Base-by-base conservation (phyloP, 2,113 vertebrate species). In the Pangasianodon gigas region DNA sequence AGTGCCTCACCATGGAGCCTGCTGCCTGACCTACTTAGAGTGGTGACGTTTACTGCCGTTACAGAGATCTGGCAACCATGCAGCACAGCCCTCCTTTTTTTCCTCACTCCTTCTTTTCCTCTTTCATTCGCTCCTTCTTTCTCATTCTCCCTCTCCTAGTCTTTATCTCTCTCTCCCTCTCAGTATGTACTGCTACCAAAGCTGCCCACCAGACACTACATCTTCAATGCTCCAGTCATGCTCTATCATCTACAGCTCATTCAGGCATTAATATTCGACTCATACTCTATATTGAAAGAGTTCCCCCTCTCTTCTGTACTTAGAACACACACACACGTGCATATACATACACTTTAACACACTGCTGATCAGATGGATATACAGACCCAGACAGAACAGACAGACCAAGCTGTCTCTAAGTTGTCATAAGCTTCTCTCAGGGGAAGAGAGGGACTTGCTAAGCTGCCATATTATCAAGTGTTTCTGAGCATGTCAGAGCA, bases 11-110 rank as follows among this genome's bases (percentile, higher is more conserved):
- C 84, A 88, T 71, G 62, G 69, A 89, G 80, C 84, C 87, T 79
- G 87, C 75, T 84, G 89, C 87, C 75, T 92, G 91, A 92, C 91
- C 91, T 92, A 92, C 89, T 92, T 92, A 89, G 62, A 85, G 48
- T 58, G 32, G 75, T 91, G 91, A 92, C 90, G 91, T 91, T 52
- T 85, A 87, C 80, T 41, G 58, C n/a, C 52, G 9, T 46, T 91
- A 80, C 71, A 90, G 51, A 54, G 85, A 89, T 91, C 90, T 89
- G 91, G 91, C 91, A 92, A 89, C 81, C 89, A 44, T 14, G 13
- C 44, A 46, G 16, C 56, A 58, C 84, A 69, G 24, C 80, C 62
- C 51, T 21, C 58, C 56, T 77, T 89, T 84, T 88, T 52, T 84
- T 85, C 80, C 51, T 48, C 51, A 83, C 24, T 86, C 62, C 62